phyloP scores from a whole-genome alignment of 2,113 vertebrate genomes.

The Hiodon alosoides region DNA sequence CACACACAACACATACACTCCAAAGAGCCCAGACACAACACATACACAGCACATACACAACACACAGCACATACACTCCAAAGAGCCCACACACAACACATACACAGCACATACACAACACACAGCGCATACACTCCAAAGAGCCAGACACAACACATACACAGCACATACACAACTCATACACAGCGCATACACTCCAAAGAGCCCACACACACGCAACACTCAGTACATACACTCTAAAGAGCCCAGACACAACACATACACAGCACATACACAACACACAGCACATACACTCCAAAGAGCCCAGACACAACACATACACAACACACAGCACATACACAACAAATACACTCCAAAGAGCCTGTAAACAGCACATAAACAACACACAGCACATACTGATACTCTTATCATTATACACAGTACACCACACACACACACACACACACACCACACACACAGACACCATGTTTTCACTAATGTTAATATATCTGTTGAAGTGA shows the following conservation, averaged over 20 bases:
- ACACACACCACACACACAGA: neutral
- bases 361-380: too few relatives aligned
- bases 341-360: neutral
- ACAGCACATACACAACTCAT: slow-evolving; percentile 29
- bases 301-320: neutral
- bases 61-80: neutral
- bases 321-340: neutral
- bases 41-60: too few relatives aligned
- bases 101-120: too few relatives aligned
- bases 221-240: too few relatives aligned
- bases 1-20: neutral
- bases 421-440: neutral
- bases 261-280: too few relatives aligned
- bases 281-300: too few relatives aligned
- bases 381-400: too few relatives aligned
- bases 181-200: neutral
- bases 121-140: neutral
- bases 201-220: too few relatives aligned
- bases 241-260: too few relatives aligned
- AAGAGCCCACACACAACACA: too few relatives aligned
- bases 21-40: neutral
- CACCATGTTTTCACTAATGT: slow-evolving; percentile 11
- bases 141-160: too few relatives aligned
- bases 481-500: neutral
- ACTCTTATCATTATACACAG: neutral